Percentiles rank a stretch among this genome's conserved stretches.
phyloP scores from a whole-genome alignment of 2,113 vertebrate species.

The Marmota flaviventris region DNA sequence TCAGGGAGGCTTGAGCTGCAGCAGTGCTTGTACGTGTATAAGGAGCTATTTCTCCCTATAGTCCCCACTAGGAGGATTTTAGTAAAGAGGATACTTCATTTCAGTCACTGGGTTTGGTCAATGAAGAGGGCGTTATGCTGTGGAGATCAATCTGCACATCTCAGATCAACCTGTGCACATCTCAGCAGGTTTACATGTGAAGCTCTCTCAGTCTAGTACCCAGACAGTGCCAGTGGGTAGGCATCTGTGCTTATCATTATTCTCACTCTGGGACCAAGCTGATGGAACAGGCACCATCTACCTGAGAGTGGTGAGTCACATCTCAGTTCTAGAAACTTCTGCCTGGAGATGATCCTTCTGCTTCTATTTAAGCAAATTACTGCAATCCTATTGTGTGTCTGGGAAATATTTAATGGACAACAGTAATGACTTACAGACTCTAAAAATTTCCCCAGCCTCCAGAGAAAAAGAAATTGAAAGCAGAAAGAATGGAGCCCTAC shows the following conservation, averaged over 20 bases:
- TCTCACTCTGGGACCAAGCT: background rate
- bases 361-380: background rate
- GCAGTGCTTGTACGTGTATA: accelerated
- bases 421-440: background rate
- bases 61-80: background rate
- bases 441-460: background rate
- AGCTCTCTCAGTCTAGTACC: background rate
- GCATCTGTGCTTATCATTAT: background rate
- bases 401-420: background rate
- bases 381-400: background rate
- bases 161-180: background rate
- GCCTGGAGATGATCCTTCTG: background rate
- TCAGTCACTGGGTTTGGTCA: background rate
- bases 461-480: background rate
- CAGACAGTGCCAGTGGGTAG: background rate
- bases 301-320: background rate
- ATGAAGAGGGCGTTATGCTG: background rate
- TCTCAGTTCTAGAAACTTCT: background rate
- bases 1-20: background rate
- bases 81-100: background rate
- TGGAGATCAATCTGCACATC: background rate
- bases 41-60: background rate
- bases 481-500: background rate
- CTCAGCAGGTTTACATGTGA: background rate
- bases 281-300: background rate